Evolutionary conservation across 2,797 vertebrate genomes (phyloP).

Genomic region (Enteromius fasciolatus): DNA sequence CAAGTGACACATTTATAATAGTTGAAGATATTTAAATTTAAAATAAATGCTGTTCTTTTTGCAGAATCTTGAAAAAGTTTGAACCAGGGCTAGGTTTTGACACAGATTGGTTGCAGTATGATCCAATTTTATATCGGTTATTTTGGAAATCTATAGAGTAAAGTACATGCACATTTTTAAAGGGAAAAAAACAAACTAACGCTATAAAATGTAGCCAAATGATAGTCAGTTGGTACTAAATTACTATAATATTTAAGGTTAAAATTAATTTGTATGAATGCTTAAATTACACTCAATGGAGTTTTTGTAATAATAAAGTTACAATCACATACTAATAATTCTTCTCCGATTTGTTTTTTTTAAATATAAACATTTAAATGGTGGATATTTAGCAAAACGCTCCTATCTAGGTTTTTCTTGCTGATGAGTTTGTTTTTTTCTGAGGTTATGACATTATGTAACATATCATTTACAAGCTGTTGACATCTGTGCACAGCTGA

Average conservation of each 20-base stretch:
- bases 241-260: too few species aligned
- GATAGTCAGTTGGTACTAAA: not conserved
- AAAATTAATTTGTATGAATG: too few species aligned
- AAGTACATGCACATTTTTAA: not conserved
- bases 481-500: not conserved
- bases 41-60: not conserved
- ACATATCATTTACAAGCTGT: not conserved
- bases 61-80: not conserved
- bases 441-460: not conserved
- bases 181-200: not conserved
- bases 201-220: not conserved
- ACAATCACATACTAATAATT: too few species aligned
- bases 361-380: not conserved
- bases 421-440: not conserved
- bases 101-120: not conserved
- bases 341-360: not conserved
- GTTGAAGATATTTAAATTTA: not conserved
- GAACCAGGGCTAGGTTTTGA: not conserved
- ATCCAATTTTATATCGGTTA: not conserved
- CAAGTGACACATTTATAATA: not conserved
- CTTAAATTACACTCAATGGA: too few species aligned
- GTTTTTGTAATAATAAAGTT: too few species aligned
- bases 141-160: not conserved
- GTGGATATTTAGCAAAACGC: not conserved
- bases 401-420: not conserved